Conservation (phyloP, 1,140 invertebrate genomes). For the Panagrolaimus sp. region DNA sequence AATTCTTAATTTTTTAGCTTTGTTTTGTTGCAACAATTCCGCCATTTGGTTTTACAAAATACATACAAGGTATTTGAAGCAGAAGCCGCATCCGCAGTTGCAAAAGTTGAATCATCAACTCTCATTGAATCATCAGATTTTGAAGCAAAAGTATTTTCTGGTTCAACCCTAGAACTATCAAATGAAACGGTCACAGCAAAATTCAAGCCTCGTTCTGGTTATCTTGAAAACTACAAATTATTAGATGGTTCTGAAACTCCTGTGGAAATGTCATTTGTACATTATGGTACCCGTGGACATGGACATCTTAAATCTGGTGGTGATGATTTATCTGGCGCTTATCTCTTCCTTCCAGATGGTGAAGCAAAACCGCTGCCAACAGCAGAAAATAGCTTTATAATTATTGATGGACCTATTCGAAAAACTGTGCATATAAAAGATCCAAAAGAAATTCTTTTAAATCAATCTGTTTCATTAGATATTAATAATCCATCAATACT, state of each 20-base stretch:
- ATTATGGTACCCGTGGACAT: constrained; percentile 48
- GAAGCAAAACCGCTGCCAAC: constrained; percentile 66
- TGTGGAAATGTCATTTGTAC: constrained; percentile 44
- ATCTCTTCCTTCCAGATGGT: constrained; percentile 85
- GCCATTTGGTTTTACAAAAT: constrained; percentile 62
- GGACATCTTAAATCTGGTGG: constrained; percentile 31
- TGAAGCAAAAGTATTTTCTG: constrained; percentile 12
- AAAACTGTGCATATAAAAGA: constrained; percentile 71
- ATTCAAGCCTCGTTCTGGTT: constrained; percentile 65
- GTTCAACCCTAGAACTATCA: neutral
- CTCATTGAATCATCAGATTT: constrained; percentile 19
- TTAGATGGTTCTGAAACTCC: constrained; percentile 19
- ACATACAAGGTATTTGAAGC: constrained; percentile 62
- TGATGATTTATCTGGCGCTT: constrained; percentile 68
- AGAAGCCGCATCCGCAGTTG: constrained; percentile 10
- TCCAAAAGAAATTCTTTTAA: constrained; percentile 63
- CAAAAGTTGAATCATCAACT: constrained; percentile 1
- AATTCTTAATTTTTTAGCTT: constrained; percentile 57
- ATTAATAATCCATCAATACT: constrained; percentile 59
- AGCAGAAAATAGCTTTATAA: constrained; percentile 64
- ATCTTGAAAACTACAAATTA: constrained; percentile 46
- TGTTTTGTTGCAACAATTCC: constrained; percentile 67
- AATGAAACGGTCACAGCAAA: constrained; percentile 65
- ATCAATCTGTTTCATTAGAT: constrained; percentile 69
- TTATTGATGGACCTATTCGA: constrained; percentile 72